These are phyloP conservation scores for Linyphia triangularis DNA, from an alignment of 2,888 invertebrate genomes.

Conservation along the genomic window DNA sequence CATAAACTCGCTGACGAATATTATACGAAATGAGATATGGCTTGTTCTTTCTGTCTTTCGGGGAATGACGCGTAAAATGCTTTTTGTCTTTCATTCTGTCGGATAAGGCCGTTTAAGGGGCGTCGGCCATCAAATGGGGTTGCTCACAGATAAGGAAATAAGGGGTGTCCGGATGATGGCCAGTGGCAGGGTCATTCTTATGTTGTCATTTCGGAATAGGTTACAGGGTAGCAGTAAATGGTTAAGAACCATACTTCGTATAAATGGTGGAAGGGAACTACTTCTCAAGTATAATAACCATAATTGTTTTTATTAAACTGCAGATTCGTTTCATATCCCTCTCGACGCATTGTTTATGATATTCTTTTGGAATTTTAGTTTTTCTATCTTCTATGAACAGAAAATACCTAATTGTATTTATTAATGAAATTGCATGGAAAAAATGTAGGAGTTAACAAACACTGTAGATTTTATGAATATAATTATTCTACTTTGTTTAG, in stretches of 20 bases:
- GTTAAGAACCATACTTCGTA: neutral
- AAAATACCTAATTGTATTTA: too few relatives aligned
- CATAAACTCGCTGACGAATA: slow-evolving; percentile 5
- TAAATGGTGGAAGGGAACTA: neutral
- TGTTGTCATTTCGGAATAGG: neutral
- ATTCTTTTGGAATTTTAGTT: too few relatives aligned
- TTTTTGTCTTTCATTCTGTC: slow-evolving; percentile 10
- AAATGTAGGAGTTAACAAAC: too few relatives aligned
- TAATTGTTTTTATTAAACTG: too few relatives aligned
- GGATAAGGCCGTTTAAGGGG: neutral
- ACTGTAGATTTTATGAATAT: too few relatives aligned
- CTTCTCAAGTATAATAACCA: too few relatives aligned
- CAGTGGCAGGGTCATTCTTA: neutral
- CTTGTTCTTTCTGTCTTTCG: neutral
- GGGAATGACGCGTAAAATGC: slow-evolving; percentile 10
- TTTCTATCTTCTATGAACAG: too few relatives aligned
- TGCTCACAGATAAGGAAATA: neutral
- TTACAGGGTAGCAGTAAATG: neutral
- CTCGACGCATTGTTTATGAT: too few relatives aligned
- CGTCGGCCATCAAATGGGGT: neutral
- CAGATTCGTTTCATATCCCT: too few relatives aligned
- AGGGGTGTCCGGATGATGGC: neutral
- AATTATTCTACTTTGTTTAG: too few relatives aligned
- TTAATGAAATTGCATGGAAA: too few relatives aligned
- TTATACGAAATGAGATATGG: neutral